Evolutionary conservation across 1,140 invertebrate genomes (phyloP), one percentile per base, ranked within the genome.

Genomic region (Temnothorax curvispinosus): DNA sequence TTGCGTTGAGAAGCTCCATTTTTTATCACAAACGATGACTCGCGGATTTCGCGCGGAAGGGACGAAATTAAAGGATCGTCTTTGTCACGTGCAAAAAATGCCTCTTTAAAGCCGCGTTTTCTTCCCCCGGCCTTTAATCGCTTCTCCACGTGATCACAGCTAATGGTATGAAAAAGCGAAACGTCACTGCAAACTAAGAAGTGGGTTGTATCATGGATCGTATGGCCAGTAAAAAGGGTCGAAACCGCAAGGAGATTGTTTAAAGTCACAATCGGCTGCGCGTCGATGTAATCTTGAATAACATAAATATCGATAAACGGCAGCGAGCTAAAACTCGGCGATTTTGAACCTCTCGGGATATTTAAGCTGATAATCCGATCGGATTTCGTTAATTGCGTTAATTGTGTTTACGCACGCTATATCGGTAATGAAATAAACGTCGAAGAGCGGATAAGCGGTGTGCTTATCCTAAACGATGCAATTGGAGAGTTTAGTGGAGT

Each of bases 151-250:
- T 54, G 62, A 75, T 44, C 13, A 18, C 44, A 27, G 60, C 15
- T 88, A 88, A 87, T 89, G 47, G 77, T 47, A 21, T 50, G 71
- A 77, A 35, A 67, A 71, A 84, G 41, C n/a, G 41, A 84, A 41
- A 44, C 41, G 67, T 81, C 52, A 65, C 50, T 21, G 27, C 7
- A 38, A 15, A 52, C n/a, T 72, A 71, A 60, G 60, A 77, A 88
- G 64, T 80, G 21, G 60, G 32, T 85, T 78, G 52, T 41, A 77
- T 67, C 72, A 41, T 44, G 15, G 27, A 77, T 67, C 72, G 32
- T 21, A 21, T 44, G 15, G 27, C n/a, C 4, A 21, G 27, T 41
- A 35, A 65, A 56, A 85, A 64, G 15, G 13, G n/a, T 44, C 56
- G 18, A 38, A 13, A 76, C 38, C 13, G 41, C 56, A 7, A 8